Evolutionary conservation across 2,888 invertebrate species (phyloP).

Genomic region (Nomada ruficornis): DNA sequence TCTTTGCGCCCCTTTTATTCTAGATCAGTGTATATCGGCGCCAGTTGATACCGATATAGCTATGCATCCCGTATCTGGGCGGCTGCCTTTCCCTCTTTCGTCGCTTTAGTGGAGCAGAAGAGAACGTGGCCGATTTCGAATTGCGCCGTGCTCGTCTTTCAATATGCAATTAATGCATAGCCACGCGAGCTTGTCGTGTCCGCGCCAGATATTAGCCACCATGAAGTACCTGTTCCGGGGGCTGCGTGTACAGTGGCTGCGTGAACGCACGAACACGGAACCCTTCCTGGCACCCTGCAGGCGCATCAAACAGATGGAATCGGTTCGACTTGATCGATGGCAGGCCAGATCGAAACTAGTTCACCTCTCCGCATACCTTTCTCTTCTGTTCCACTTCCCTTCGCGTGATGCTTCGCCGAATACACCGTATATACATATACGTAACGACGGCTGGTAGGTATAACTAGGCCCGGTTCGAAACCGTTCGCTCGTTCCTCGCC

Average conservation of each 20-base stretch:
- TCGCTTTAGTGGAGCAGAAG: constrained; percentile 75
- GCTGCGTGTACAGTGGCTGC: too few relatives aligned
- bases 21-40: constrained; percentile 52
- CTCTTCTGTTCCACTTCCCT: constrained; percentile 84
- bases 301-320: constrained; percentile 58
- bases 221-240: constrained; percentile 6
- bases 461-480: constrained; percentile 81
- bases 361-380: constrained; percentile 83
- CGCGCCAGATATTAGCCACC: constrained; percentile 36
- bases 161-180: constrained; percentile 47
- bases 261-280: neutral
- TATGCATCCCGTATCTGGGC: neutral
- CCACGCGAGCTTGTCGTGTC: constrained; percentile 8
- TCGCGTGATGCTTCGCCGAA: constrained; percentile 67
- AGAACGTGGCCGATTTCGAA: constrained; percentile 71
- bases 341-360: constrained; percentile 80
- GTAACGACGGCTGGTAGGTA: constrained; percentile 75
- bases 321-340: constrained; percentile 30
- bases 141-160: constrained; percentile 22
- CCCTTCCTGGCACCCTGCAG: constrained; percentile 30
- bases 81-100: constrained; percentile 65
- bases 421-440: constrained; percentile 63
- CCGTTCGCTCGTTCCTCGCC: constrained; percentile 76
- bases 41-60: constrained; percentile 2
- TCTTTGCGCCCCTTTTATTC: constrained; percentile 47